A percentile compares a stretch with the other conserved stretches of the same genome.
These are phyloP conservation scores for Lophotriccus pileatus DNA, from an alignment of 2,797 vertebrate genomes.

Conservation along the genomic window DNA sequence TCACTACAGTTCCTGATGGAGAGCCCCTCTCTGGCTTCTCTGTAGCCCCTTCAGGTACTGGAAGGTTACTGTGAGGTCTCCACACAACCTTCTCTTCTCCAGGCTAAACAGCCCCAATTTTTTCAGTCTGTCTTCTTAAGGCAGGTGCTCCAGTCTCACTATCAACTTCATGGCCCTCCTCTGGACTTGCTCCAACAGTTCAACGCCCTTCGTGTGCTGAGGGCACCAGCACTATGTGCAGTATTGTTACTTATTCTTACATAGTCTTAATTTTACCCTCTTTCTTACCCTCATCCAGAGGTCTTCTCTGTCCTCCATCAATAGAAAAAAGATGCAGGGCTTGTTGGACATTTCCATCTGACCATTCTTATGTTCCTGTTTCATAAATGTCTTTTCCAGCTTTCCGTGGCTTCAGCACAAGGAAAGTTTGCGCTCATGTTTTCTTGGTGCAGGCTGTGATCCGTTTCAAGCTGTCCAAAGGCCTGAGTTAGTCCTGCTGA, in stretches of 20 bases:
- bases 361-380: neutral
- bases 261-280: neutral
- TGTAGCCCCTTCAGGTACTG: neutral
- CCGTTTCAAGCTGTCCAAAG: neutral
- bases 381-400: neutral
- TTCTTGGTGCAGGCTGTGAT: neutral
- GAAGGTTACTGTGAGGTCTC: neutral
- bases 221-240: neutral
- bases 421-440: neutral
- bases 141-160: neutral
- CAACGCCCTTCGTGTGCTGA: neutral
- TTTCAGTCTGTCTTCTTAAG: neutral
- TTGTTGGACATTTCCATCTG: neutral
- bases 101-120: neutral
- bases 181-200: neutral
- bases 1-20: neutral
- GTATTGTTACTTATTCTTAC: neutral
- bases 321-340: neutral
- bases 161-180: neutral
- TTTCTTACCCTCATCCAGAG: neutral
- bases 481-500: neutral
- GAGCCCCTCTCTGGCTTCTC: neutral
- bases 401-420: neutral
- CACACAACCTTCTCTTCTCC: neutral
- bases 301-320: neutral